Conservation (phyloP, 2,797 vertebrate species). For the Lepidocolaptes lacrymiger region DNA sequence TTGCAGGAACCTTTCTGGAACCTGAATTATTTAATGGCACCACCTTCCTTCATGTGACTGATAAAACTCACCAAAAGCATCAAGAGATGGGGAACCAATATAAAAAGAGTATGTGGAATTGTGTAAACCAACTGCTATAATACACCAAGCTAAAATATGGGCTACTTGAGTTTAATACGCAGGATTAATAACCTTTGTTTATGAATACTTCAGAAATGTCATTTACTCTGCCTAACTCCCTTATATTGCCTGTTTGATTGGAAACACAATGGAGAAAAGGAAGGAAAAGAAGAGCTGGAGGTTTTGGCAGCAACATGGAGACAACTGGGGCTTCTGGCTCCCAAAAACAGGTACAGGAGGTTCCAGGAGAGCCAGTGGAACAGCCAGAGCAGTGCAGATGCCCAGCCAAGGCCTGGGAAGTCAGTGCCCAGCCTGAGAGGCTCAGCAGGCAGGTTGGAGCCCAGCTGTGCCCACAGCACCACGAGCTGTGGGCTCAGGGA, state of each 20-base stretch:
- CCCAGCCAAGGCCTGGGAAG: background rate
- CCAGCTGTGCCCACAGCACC: background rate
- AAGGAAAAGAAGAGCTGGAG: conserved; percentile 14
- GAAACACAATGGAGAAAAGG: background rate
- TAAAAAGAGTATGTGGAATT: background rate
- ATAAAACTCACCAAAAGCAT: background rate
- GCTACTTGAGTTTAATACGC: background rate
- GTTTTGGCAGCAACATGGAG: background rate
- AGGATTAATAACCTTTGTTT: background rate
- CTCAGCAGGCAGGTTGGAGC: background rate
- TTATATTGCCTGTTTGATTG: background rate
- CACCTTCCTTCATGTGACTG: background rate
- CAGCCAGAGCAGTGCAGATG: background rate
- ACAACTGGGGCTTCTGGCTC: conserved; percentile 21
- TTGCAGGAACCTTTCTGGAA: background rate
- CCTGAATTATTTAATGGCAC: background rate
- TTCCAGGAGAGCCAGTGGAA: background rate
- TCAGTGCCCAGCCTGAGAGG: background rate
- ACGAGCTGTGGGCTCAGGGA: background rate
- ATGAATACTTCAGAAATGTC: background rate
- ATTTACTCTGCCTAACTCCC: background rate
- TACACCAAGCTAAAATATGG: background rate
- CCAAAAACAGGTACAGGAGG: background rate
- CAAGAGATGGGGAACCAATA: background rate
- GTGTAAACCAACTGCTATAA: background rate